A percentile compares a stretch with the other conserved stretches of the same genome.
phyloP scores from a whole-genome alignment of 2,113 vertebrate genomes.

The Carlito syrichta region DNA sequence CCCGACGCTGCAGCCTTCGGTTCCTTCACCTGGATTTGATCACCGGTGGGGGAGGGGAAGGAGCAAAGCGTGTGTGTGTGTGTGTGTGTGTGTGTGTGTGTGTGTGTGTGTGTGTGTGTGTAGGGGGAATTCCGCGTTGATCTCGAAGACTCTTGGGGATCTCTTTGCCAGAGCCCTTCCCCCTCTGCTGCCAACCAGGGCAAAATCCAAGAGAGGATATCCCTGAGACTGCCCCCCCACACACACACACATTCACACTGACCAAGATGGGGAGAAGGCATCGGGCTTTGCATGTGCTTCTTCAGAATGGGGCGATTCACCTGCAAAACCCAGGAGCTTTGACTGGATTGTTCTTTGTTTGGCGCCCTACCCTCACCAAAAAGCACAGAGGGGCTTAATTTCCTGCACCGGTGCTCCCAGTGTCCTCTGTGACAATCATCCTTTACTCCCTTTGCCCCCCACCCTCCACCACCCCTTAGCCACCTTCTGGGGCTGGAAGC shows the following conservation, averaged over 20 bases:
- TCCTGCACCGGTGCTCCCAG: background rate
- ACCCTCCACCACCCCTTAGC: no score
- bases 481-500: background rate
- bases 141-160: background rate
- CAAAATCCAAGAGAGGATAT: background rate
- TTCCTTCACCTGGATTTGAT: constrained; percentile 35
- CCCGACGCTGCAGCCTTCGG: background rate
- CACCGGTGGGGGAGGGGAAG: background rate
- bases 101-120: no score
- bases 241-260: background rate
- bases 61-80: background rate
- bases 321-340: background rate
- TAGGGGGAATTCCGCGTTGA: background rate
- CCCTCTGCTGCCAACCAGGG: background rate
- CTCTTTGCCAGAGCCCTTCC: background rate
- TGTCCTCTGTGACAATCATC: background rate
- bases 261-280: background rate
- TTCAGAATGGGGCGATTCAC: background rate
- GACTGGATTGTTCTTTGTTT: background rate
- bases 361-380: background rate
- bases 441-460: background rate
- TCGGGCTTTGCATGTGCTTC: background rate
- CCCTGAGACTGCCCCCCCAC: background rate
- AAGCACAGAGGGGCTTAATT: background rate
- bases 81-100: background rate